Conservation (phyloP, 2,797 vertebrate species). For the Enteromius mattozi region DNA sequence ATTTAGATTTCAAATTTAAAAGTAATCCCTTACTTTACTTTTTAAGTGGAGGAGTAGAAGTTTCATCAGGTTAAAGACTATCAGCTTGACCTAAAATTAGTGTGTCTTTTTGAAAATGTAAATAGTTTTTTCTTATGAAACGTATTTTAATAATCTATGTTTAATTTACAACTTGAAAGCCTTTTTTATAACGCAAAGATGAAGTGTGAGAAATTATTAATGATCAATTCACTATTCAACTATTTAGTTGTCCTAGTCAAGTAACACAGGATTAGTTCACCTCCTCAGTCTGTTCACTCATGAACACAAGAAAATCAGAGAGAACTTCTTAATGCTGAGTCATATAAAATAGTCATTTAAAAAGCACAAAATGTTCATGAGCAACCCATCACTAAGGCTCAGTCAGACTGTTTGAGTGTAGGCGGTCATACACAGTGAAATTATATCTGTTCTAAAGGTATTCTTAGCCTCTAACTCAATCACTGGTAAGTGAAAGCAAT, state of each 20-base stretch:
- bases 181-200: neutral
- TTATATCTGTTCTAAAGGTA: neutral
- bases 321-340: conserved; percentile 4
- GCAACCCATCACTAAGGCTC: neutral
- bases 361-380: neutral
- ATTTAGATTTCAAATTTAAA: too few species aligned
- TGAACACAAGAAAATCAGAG: neutral
- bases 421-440: neutral
- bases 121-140: neutral
- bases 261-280: neutral
- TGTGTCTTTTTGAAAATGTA: neutral
- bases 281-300: neutral
- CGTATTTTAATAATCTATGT: neutral
- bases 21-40: too few species aligned
- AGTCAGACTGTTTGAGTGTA: neutral
- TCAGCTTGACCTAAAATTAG: neutral
- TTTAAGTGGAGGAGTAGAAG: too few species aligned
- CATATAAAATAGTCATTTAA: neutral
- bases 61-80: neutral
- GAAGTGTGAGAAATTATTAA: neutral
- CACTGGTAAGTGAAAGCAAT: neutral
- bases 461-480: neutral
- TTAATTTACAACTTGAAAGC: neutral
- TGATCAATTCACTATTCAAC: neutral
- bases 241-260: neutral